Base-by-base conservation (phyloP, 2,888 invertebrate genomes). In the Eudasyphora cyanicolor region DNA sequence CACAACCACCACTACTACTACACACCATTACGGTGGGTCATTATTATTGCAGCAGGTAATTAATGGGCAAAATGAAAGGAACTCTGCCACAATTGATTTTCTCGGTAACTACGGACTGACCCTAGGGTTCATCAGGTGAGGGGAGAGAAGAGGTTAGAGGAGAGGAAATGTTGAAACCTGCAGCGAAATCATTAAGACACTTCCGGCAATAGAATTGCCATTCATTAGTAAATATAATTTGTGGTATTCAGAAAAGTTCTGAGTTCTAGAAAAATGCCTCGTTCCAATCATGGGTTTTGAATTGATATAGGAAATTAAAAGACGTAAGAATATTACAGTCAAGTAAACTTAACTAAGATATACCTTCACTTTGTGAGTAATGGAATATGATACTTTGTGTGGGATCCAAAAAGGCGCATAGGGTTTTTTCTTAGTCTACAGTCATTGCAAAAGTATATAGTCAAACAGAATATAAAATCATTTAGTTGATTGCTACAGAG, bases 21-120 rank as follows among this genome's bases (percentile, higher is more conserved):
- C n/a, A n/a, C n/a, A n/a, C n/a, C n/a, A n/a, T n/a, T n/a, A n/a
- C n/a, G n/a, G n/a, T n/a, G n/a, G 51, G 57, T 78, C 71, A 76
- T 79, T 79, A 76, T 70, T 77, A 74, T 74, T 80, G 74, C 73
- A 42, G 71, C 62, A 80, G 77, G 70, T 83, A 83, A 83, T 83
- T 83, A 77, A 83, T 83, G 83, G 83, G 42, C 62, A 17, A 67
- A 83, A 67, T 67, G 67, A 67, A 67, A 67, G 67, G 67, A 67
- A 42, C 67, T 67, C 24, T 60, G 67, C 38, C 67, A 67, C 67
- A 67, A 67, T 67, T 38, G 38, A 38, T 67, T 38, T 24, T 67
- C 67, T 60, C 60, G 10, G 45, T 29, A n/a, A 29, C 24, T 57
- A 12, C 4, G 6, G 49, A 49, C 7, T 45, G 45, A n/a, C 45